Conservation (phyloP, 2,797 vertebrate genomes). For the Malacoctenus gilli region DNA sequence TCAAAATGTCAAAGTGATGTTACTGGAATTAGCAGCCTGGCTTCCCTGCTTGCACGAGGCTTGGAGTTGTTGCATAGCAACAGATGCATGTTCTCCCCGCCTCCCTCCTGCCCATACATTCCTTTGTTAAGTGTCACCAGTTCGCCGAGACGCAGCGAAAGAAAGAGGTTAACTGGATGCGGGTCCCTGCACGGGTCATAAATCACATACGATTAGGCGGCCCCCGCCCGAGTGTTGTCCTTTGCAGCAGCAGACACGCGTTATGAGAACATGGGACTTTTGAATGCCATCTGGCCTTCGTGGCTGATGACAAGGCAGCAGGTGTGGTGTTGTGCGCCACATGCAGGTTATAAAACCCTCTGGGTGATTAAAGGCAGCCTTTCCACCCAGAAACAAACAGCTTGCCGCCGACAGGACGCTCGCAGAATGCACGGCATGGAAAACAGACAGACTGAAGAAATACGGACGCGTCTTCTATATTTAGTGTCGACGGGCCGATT, state of each 20-base stretch:
- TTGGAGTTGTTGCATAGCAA: conserved; percentile 29
- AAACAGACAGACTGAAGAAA: too few species aligned
- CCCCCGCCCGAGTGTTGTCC: conserved; percentile 5
- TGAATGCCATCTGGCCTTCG: conserved; percentile 37
- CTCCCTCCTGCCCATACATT: background rate
- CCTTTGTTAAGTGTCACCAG: background rate
- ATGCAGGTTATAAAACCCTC: conserved; percentile 22
- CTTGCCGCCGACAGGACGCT: background rate
- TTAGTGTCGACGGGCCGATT: too few species aligned
- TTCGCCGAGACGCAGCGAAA: background rate
- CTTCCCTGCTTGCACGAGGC: background rate
- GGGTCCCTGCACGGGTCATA: conserved; percentile 13
- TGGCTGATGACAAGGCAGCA: conserved; percentile 16
- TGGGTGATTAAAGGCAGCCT: conserved; percentile 28
- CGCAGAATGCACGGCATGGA: background rate
- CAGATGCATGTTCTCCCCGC: background rate
- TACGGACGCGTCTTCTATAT: too few species aligned
- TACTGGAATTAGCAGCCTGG: too few species aligned
- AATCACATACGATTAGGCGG: background rate
- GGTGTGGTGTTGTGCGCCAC: conserved; percentile 11
- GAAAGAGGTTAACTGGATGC: conserved; percentile 1
- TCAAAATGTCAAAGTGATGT: background rate
- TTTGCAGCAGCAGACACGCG: conserved; percentile 13
- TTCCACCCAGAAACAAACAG: conserved; percentile 6
- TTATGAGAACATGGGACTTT: conserved; percentile 15